phyloP scores from a whole-genome alignment of 1,140 invertebrate species.

The Bombus superbus region DNA sequence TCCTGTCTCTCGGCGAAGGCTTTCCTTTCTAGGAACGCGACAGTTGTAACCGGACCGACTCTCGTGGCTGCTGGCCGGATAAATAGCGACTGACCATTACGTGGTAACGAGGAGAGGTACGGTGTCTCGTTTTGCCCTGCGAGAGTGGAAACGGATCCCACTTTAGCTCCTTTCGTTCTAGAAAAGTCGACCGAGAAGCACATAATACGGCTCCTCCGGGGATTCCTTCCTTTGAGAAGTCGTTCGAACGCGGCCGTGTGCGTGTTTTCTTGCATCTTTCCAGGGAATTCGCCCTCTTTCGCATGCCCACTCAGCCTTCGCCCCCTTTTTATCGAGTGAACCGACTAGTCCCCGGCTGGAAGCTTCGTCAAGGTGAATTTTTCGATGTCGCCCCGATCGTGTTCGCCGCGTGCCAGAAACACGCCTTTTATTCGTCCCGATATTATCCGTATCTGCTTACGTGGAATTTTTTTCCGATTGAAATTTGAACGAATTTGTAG shows the following conservation, averaged over 20 bases:
- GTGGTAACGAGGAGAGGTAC: slow-evolving; percentile 62
- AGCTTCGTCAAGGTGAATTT: neutral
- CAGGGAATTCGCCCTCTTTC: slow-evolving; percentile 32
- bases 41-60: slow-evolving; percentile 52
- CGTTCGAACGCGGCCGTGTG: slow-evolving; percentile 40
- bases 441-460: neutral
- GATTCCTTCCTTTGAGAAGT: slow-evolving; percentile 61
- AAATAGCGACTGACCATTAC: slow-evolving; percentile 72
- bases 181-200: slow-evolving; percentile 60
- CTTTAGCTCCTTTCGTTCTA: slow-evolving; percentile 42
- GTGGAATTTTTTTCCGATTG: neutral
- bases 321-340: slow-evolving; percentile 37
- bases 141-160: slow-evolving; percentile 53
- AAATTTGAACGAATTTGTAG: neutral
- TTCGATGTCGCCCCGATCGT: slow-evolving; percentile 2
- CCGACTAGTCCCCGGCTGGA: neutral
- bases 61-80: slow-evolving; percentile 51
- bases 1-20: slow-evolving; percentile 23
- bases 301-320: neutral
- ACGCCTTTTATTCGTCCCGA: slow-evolving; percentile 19
- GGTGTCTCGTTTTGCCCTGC: slow-evolving; percentile 22
- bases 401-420: slow-evolving; percentile 27
- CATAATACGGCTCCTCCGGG: slow-evolving; percentile 62
- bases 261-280: slow-evolving; percentile 52
- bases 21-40: slow-evolving; percentile 59